Evolutionary conservation across 2,888 invertebrate genomes (phyloP).

Genomic region (Theodoxus fluviatilis): DNA sequence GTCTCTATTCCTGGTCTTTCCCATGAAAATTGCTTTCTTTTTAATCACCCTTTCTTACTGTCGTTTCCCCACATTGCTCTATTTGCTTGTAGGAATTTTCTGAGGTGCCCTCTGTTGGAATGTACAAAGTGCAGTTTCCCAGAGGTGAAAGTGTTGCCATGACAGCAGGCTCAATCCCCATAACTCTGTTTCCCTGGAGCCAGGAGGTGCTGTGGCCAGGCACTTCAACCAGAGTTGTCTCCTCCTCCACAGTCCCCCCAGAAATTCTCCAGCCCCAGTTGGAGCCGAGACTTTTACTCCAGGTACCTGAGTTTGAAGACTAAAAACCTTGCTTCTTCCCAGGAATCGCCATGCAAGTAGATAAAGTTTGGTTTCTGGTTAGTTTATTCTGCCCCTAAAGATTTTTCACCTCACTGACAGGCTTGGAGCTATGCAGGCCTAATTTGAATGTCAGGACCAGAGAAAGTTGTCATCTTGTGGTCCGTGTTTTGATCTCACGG

Average conservation of each 20-base stretch:
- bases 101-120: constrained; percentile 63
- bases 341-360: no score
- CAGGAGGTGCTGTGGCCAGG: constrained; percentile 48
- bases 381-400: no score
- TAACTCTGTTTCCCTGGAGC: constrained; percentile 59
- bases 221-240: constrained; percentile 34
- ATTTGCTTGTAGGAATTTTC: constrained; percentile 38
- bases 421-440: no score
- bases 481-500: no score
- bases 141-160: background rate
- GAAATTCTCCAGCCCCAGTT: background rate
- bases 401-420: no score
- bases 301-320: background rate
- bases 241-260: constrained; percentile 9
- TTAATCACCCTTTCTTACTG: background rate
- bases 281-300: no score
- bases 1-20: no score
- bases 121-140: constrained; percentile 61
- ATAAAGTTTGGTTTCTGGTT: no score
- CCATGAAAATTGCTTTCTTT: no score
- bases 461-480: no score
- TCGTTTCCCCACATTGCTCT: constrained; percentile 16
- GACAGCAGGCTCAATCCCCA: background rate
- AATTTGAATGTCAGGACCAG: no score
- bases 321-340: no score